Evolutionary conservation across 2,888 invertebrate genomes (phyloP).

Genomic region (Portevinia maculata): DNA sequence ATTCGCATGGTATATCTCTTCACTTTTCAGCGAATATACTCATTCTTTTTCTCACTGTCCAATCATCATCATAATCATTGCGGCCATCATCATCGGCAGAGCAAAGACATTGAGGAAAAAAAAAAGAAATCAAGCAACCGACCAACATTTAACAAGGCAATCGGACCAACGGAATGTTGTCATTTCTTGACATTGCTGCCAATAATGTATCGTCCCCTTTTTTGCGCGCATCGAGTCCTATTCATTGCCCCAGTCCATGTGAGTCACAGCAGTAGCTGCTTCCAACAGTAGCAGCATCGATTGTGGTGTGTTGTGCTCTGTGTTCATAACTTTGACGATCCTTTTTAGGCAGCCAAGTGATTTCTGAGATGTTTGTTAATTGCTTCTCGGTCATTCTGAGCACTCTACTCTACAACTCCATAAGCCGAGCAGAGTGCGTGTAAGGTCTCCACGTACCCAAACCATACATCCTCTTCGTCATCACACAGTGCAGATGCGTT

Average conservation of each 20-base stretch:
- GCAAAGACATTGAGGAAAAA: slow-evolving; percentile 29
- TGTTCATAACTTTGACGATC: slow-evolving; percentile 75
- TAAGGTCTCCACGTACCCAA: too few relatives aligned
- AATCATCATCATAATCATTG: slow-evolving; percentile 71
- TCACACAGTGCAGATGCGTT: slow-evolving; percentile 60
- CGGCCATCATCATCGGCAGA: slow-evolving; percentile 53
- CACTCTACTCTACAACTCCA: slow-evolving; percentile 70
- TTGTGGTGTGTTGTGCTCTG: slow-evolving; percentile 68
- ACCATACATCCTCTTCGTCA: background rate
- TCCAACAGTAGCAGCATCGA: slow-evolving; percentile 22
- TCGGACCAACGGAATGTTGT: slow-evolving; percentile 74
- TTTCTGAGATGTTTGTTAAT: slow-evolving; percentile 75
- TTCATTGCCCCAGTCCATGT: slow-evolving; percentile 42
- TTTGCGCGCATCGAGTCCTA: slow-evolving; percentile 61
- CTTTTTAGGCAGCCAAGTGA: slow-evolving; percentile 75
- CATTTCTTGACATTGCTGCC: slow-evolving; percentile 75
- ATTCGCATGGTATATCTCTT: background rate
- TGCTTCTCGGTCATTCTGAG: slow-evolving; percentile 73
- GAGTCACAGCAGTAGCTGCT: slow-evolving; percentile 14
- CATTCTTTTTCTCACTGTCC: slow-evolving; percentile 72
- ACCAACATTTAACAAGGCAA: slow-evolving; percentile 68
- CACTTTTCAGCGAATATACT: slow-evolving; percentile 4
- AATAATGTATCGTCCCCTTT: slow-evolving; percentile 71
- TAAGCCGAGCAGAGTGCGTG: slow-evolving; percentile 60
- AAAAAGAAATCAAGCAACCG: slow-evolving; percentile 44